Conservation (phyloP, 2,888 invertebrate species). For the Apodemia mormo region DNA sequence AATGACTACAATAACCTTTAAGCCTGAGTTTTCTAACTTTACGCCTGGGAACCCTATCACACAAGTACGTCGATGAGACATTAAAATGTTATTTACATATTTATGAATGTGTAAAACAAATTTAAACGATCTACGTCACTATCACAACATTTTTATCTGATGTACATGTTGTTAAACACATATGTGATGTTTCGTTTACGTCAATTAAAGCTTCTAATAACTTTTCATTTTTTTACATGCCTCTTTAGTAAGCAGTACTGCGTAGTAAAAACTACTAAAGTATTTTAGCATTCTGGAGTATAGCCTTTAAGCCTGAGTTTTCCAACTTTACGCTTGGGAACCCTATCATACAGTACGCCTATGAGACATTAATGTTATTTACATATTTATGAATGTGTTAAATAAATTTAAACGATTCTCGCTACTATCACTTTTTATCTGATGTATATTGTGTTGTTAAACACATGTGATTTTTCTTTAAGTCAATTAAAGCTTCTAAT, state of each 20-base stretch:
- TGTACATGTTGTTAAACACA: background rate
- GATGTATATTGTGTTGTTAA: constrained; percentile 12
- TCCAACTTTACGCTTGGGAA: background rate
- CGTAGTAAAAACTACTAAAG: too few relatives aligned
- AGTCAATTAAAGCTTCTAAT: constrained; percentile 18
- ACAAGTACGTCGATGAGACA: background rate
- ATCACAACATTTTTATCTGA: constrained; percentile 13
- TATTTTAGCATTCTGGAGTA: too few relatives aligned
- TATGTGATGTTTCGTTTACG: constrained; percentile 3
- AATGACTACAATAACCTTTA: background rate
- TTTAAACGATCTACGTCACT: constrained; percentile 11
- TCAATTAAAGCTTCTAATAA: background rate
- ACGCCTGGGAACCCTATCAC: background rate
- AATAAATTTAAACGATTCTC: constrained; percentile 14
- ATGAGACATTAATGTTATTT: constrained; percentile 19
- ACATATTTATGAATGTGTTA: constrained; percentile 20
- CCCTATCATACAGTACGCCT: background rate
- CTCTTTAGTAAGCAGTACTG: too few relatives aligned
- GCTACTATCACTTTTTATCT: constrained; percentile 15
- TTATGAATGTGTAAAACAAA: constrained; percentile 20
- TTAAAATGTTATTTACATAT: constrained; percentile 21
- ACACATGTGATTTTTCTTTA: constrained; percentile 9
- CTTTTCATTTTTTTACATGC: too few relatives aligned
- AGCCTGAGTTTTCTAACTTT: background rate
- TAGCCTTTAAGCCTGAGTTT: background rate